Evolutionary conservation across 2,113 vertebrate species (phyloP).

Genomic region (Bos indicus): DNA sequence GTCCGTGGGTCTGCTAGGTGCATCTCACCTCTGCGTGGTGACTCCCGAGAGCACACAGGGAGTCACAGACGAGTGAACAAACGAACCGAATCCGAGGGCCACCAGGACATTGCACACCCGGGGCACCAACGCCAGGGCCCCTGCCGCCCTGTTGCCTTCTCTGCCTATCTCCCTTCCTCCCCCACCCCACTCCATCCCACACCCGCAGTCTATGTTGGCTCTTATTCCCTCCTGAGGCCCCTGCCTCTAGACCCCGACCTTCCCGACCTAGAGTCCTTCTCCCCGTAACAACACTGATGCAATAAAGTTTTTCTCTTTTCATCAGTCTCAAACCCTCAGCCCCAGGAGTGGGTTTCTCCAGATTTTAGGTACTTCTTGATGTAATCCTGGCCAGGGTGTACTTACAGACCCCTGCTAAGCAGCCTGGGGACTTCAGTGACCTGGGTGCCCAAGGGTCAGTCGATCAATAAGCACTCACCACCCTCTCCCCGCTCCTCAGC

Average conservation of each 20-base stretch:
- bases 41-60: neutral
- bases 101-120: neutral
- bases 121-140: neutral
- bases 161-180: neutral
- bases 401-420: fast-evolving
- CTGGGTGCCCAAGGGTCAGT: neutral
- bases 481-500: neutral
- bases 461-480: neutral
- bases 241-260: neutral
- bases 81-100: neutral
- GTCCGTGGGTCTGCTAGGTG: fast-evolving
- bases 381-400: neutral
- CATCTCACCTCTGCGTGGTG: neutral
- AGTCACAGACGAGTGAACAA: neutral
- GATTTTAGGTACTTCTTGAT: neutral
- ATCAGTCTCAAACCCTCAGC: neutral
- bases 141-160: neutral
- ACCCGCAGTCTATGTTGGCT: neutral
- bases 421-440: neutral
- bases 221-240: neutral
- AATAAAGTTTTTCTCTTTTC: neutral
- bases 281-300: neutral
- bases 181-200: neutral
- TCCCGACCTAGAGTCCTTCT: neutral
- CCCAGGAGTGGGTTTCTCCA: neutral